Conservation (phyloP, 2,797 vertebrate species). For the Sardinella longiceps region DNA sequence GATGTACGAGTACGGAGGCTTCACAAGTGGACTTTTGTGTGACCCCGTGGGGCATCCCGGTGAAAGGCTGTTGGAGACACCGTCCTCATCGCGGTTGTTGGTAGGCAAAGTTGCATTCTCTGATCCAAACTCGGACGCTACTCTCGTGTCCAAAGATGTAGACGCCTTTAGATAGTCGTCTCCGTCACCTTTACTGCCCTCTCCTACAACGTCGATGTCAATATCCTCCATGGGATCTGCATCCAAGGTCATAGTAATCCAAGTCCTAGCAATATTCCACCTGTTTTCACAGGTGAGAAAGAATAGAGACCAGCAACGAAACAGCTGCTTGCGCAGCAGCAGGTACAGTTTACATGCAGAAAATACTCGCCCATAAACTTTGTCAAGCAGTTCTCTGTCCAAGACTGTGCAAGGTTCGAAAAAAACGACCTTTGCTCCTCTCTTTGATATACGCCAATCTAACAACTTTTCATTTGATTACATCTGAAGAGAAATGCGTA, state of each 20-base stretch:
- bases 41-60: constrained; percentile 52
- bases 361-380: neutral
- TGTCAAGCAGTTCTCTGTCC: neutral
- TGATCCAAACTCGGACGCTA: constrained; percentile 52
- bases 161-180: constrained; percentile 61
- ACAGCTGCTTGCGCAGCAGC: neutral
- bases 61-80: constrained; percentile 48
- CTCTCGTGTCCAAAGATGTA: constrained; percentile 56
- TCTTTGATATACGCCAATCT: neutral
- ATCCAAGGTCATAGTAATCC: constrained; percentile 77
- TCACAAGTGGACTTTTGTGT: constrained; percentile 72
- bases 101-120: constrained; percentile 43
- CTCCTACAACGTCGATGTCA: constrained; percentile 80
- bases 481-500: constrained; percentile 16
- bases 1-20: constrained; percentile 89
- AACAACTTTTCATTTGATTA: neutral
- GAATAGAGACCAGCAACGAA: constrained; percentile 44
- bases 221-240: constrained; percentile 77
- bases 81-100: constrained; percentile 51
- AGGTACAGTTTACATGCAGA: constrained; percentile 24
- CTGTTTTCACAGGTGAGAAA: constrained; percentile 68
- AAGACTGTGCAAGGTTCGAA: neutral
- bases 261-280: constrained; percentile 60
- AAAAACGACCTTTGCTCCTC: neutral
- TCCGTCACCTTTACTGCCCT: constrained; percentile 68